Evolutionary conservation across 2,113 vertebrate genomes (phyloP), one percentile per base, ranked within the genome.

Genomic region (Desmodus rotundus): DNA sequence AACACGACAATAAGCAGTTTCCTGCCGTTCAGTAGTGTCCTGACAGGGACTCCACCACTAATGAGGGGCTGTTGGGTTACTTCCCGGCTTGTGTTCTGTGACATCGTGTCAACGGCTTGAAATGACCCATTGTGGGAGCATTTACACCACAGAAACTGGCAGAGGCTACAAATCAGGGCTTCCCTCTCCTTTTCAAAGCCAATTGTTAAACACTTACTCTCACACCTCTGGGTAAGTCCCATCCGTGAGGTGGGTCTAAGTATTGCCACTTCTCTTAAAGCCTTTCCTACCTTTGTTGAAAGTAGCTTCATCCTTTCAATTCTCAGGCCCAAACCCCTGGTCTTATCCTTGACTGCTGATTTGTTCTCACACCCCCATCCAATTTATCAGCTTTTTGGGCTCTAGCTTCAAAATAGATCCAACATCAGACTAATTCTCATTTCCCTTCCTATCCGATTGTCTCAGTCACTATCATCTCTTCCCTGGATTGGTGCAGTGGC

Each of bases 381-480:
- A 78, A 73, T 36, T 45, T 26, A 45, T 33, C 38, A 67, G 65
- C 83, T 17, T 84, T 58, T 26, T 6, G 47, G 31, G 24, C 26
- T 74, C 31, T 45, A 8, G 14, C 45, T 38, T 95, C 43, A 70
- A 45, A 52, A 70, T 26, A 61, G 22, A 72, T 63, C 28, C 78
- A 52, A 61, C 77, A 93, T 61, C 41, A 52, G 56, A 54, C 74
- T 41, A 36, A 31, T 73, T 38, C 89, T 83, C 58, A n/a, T 45
- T 52, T 43, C 61, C 43, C 9, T 70, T 63, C 70, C 70, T 63
- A 10, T 33, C n/a, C 12, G n/a, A 22, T 31, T 36, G 22, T 52
- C 9, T 22, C 7, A 28, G 41, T 68, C 61, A 31, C 28, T 22
- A 8, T 76, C 19, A 20, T 70, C 31, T n/a, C 78, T 61, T 70